Percentiles rank a stretch among this genome's conserved stretches.
Evolutionary conservation across 2,888 invertebrate species (phyloP).

Genomic region (Plebejus argus): DNA sequence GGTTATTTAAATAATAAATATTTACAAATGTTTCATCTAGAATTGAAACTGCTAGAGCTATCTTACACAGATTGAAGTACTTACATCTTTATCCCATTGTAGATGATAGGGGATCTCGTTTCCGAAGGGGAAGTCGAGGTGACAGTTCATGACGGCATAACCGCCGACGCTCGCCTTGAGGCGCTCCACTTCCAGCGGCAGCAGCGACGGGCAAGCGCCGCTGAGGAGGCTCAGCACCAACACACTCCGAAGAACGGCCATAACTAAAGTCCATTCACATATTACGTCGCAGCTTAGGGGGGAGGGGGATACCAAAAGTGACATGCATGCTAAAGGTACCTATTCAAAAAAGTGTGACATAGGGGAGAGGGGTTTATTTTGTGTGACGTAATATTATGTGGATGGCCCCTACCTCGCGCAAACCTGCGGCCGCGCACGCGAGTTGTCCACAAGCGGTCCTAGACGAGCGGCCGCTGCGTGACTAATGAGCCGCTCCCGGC

Average conservation of each 20-base stretch:
- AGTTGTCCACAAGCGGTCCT: constrained; percentile 36
- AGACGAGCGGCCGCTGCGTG: constrained; percentile 30
- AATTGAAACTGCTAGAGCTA: neutral
- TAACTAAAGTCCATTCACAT: neutral
- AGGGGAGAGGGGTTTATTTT: no score
- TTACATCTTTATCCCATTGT: constrained; percentile 95
- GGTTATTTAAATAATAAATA: no score
- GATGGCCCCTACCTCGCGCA: constrained; percentile 32
- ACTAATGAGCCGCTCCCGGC: constrained; percentile 37
- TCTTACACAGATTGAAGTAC: constrained; percentile 49
- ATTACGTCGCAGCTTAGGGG: neutral
- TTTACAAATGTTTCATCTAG: neutral
- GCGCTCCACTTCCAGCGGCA: constrained; percentile 66
- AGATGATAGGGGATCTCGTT: constrained; percentile 92
- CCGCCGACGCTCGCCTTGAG: constrained; percentile 88
- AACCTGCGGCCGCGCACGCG: constrained; percentile 33
- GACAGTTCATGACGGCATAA: constrained; percentile 89
- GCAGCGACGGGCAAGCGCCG: constrained; percentile 51
- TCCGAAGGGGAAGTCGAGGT: constrained; percentile 93
- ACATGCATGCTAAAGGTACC: no score
- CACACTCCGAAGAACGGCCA: constrained; percentile 37
- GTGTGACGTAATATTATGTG: neutral
- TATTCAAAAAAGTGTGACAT: no score
- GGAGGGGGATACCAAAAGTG: neutral
- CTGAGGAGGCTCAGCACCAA: constrained; percentile 38